Conservation (phyloP, 2,888 invertebrate genomes). For the Drosophila birchii region DNA sequence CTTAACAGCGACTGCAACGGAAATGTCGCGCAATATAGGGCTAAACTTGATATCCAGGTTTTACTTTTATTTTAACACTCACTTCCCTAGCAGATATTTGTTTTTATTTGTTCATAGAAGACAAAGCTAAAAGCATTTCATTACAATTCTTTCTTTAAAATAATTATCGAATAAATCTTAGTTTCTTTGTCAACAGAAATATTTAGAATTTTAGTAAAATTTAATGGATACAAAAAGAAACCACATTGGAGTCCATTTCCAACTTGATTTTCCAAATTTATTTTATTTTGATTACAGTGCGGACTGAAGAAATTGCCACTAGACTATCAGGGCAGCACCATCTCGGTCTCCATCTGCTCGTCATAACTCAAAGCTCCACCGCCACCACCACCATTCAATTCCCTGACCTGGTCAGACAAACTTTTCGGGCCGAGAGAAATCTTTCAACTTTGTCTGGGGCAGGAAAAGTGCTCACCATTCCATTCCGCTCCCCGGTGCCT, state of each 20-base stretch:
- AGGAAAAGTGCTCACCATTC: constrained; percentile 18
- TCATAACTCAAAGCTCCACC: constrained; percentile 23
- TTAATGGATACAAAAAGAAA: background rate
- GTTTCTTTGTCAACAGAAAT: background rate
- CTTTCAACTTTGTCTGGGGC: constrained; percentile 34
- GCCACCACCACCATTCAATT: constrained; percentile 12
- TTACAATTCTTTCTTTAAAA: background rate
- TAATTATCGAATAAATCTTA: background rate
- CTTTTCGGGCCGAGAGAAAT: constrained; percentile 27
- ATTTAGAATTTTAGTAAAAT: background rate
- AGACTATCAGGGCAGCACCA: constrained; percentile 9
- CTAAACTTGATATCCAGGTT: constrained; percentile 6
- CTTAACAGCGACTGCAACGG: constrained; percentile 8
- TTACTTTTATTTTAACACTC: background rate
- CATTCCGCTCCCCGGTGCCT: constrained; percentile 3
- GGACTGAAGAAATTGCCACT: constrained; percentile 13
- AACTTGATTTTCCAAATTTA: constrained; percentile 8
- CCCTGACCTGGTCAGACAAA: constrained; percentile 34
- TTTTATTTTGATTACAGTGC: constrained; percentile 10
- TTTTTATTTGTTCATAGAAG: background rate
- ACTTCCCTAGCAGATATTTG: background rate
- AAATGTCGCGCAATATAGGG: constrained; percentile 11
- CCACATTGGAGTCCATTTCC: background rate
- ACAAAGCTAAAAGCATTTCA: background rate
- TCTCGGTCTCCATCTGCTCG: background rate